Evolutionary conservation across 23 tunicate genomes (phyloP).

Genomic region (Botrylloides violaceus): DNA sequence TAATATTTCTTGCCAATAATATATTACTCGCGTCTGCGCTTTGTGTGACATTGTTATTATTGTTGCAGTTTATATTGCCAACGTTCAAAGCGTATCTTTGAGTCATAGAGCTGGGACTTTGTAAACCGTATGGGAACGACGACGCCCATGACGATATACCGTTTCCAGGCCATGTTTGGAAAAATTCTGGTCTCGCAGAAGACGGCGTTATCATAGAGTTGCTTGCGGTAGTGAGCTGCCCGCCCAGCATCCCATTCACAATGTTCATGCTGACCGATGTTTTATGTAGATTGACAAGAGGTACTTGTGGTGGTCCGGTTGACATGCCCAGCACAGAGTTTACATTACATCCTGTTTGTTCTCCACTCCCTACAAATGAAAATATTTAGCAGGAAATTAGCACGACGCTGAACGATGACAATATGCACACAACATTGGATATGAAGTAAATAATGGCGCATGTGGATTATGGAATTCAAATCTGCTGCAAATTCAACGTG

Average conservation of each 20-base stretch:
- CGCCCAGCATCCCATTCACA: conserved; percentile 6
- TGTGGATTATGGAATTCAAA: not conserved
- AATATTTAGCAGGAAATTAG: not conserved
- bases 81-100: conserved; percentile 4
- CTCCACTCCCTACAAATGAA: not conserved
- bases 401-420: not conserved
- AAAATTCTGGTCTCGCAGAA: conserved; percentile 1
- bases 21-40: conserved; percentile 2
- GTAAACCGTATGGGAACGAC: conserved; percentile 12
- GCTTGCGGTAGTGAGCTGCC: not conserved
- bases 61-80: conserved; percentile 20
- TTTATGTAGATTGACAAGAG: conserved; percentile 16
- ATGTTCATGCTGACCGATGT: conserved; percentile 23
- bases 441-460: not conserved
- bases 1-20: conserved; percentile 1
- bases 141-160: conserved; percentile 6
- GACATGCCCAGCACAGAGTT: not conserved
- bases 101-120: not conserved
- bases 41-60: conserved; percentile 1
- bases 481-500: not conserved
- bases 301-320: conserved; percentile 7
- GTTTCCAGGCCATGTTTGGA: conserved; percentile 17
- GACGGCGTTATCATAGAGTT: conserved; percentile 5
- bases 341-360: not conserved
- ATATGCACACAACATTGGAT: not conserved